phyloP scores from a whole-genome alignment of 2,797 vertebrate genomes.

The Protosalanx chinensis region DNA sequence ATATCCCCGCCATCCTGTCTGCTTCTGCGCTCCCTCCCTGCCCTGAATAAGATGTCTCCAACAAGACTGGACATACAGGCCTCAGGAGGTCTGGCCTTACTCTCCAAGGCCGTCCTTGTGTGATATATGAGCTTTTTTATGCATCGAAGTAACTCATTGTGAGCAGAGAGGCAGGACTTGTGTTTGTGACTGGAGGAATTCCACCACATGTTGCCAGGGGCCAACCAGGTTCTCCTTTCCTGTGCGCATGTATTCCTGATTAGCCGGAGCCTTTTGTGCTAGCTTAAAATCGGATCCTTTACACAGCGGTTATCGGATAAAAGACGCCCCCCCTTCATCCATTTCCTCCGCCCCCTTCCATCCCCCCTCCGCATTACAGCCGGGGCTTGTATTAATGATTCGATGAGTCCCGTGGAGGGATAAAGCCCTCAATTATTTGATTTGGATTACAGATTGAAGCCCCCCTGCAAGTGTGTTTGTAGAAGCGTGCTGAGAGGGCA shows the following conservation, averaged over 20 bases:
- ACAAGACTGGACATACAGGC: constrained; percentile 53
- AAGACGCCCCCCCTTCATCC: constrained; percentile 43
- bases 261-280: constrained; percentile 56
- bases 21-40: constrained; percentile 21
- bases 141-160: constrained; percentile 47
- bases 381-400: constrained; percentile 53
- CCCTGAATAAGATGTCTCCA: constrained; percentile 54
- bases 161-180: constrained; percentile 31
- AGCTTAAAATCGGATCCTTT: constrained; percentile 58
- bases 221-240: constrained; percentile 52
- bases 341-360: constrained; percentile 20
- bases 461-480: constrained; percentile 51
- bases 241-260: constrained; percentile 55
- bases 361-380: background rate
- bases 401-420: constrained; percentile 46
- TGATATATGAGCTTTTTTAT: constrained; percentile 45
- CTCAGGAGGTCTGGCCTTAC: constrained; percentile 18
- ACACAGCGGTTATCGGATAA: constrained; percentile 61
- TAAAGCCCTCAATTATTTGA: constrained; percentile 63
- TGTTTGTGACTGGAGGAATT: constrained; percentile 36
- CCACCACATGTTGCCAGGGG: constrained; percentile 50
- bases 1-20: constrained; percentile 60
- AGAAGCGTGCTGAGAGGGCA: constrained; percentile 55
- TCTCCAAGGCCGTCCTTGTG: constrained; percentile 16
- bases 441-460: constrained; percentile 61